These are phyloP conservation scores for Nasonia vitripennis DNA, from an alignment of 1,140 invertebrate genomes.

Conservation along the genomic window DNA sequence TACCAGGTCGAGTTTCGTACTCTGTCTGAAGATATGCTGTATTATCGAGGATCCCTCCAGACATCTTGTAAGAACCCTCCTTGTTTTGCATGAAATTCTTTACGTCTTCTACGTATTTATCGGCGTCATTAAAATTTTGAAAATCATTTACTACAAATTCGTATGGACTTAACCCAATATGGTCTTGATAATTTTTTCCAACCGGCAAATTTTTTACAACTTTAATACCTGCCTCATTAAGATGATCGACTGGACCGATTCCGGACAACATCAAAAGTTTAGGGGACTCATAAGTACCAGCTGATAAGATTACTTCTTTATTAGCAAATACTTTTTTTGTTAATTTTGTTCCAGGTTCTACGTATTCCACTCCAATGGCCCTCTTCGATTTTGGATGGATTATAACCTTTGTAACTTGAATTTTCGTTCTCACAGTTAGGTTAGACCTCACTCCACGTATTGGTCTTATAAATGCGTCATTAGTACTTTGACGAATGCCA, in stretches of 20 bases:
- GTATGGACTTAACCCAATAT: constrained; percentile 60
- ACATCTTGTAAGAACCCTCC: not conserved
- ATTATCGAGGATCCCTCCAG: not conserved
- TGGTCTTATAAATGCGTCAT: constrained; percentile 82
- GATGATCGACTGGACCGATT: constrained; percentile 77
- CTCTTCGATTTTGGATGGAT: constrained; percentile 73
- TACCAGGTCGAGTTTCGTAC: not conserved
- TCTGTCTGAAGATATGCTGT: not conserved
- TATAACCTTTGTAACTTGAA: constrained; percentile 77
- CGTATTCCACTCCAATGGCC: constrained; percentile 44
- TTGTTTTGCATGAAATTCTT: not conserved
- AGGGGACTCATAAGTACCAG: constrained; percentile 83
- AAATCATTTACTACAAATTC: not conserved
- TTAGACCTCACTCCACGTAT: constrained; percentile 81
- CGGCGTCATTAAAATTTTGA: not conserved
- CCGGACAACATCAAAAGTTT: constrained; percentile 84
- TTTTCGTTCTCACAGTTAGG: constrained; percentile 80
- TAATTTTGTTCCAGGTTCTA: constrained; percentile 59
- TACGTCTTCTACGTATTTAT: not conserved
- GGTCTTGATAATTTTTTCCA: constrained; percentile 78
- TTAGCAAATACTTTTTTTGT: constrained; percentile 37
- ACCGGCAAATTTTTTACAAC: constrained; percentile 75
- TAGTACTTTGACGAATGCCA: constrained; percentile 81
- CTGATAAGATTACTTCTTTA: constrained; percentile 82
- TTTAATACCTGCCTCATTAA: constrained; percentile 70